A percentile compares a stretch with the other conserved stretches of the same genome.
Evolutionary conservation across 2,113 vertebrate species (phyloP).

Genomic region (Aldabrachelys gigantea): DNA sequence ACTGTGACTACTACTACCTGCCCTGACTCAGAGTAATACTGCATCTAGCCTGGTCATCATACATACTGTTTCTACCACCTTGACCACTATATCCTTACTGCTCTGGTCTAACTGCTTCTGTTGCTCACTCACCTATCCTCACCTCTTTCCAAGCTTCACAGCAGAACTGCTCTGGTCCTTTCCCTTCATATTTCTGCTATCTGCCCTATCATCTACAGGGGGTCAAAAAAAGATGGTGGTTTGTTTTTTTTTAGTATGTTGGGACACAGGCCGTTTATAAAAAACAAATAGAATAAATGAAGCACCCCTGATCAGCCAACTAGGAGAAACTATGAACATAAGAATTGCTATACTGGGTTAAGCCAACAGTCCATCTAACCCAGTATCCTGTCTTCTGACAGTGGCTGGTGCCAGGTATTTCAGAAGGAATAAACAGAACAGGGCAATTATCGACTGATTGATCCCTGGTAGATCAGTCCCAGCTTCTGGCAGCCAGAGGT

Average conservation of each 20-base stretch:
- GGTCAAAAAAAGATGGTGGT: neutral
- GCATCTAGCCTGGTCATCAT: neutral
- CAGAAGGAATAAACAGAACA: neutral
- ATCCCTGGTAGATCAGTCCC: too few relatives aligned
- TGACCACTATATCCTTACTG: neutral
- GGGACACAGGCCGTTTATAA: neutral
- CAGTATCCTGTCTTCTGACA: neutral
- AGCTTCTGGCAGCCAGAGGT: too few relatives aligned
- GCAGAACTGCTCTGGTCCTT: neutral
- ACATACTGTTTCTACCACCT: neutral
- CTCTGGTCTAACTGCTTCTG: neutral
- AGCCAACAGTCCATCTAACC: neutral
- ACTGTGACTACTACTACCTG: neutral
- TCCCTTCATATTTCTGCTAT: neutral
- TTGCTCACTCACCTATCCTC: neutral
- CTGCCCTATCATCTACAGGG: neutral
- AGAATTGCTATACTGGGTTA: neutral
- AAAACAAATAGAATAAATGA: neutral
- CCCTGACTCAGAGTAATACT: neutral
- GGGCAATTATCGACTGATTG: neutral
- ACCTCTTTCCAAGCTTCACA: neutral
- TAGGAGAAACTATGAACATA: accelerated
- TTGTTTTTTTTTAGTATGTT: neutral
- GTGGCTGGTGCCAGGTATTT: neutral
- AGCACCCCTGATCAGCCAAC: neutral